Percentiles rank a stretch among this genome's conserved stretches.
These are phyloP conservation scores for Myocastor coypus DNA, from an alignment of 2,113 vertebrate genomes.

Conservation along the genomic window DNA sequence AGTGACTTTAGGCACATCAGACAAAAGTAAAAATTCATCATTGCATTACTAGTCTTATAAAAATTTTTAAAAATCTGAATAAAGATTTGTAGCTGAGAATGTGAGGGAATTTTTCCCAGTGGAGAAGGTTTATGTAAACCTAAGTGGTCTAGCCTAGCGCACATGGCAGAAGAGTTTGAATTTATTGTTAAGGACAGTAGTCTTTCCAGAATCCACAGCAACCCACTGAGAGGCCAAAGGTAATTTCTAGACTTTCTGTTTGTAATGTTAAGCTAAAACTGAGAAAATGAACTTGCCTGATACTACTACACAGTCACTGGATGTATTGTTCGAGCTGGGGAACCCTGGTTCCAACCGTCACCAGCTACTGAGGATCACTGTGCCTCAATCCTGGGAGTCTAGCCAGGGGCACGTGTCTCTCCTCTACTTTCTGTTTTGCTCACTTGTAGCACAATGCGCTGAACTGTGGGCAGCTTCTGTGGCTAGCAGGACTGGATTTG, in stretches of 20 bases:
- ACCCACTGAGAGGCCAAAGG: not conserved
- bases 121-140: not conserved
- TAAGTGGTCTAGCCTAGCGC: not conserved
- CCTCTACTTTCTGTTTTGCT: not conserved
- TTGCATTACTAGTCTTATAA: not conserved
- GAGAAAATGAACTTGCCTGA: not conserved
- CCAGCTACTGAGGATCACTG: rapidly evolving
- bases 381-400: not conserved
- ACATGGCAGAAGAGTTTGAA: not conserved
- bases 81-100: not conserved
- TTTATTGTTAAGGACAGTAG: not conserved
- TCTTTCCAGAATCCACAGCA: not conserved
- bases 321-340: too few relatives aligned
- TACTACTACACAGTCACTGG: rapidly evolving
- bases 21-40: not conserved
- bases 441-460: not conserved
- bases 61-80: not conserved
- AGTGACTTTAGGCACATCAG: not conserved
- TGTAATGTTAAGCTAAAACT: not conserved
- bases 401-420: not conserved
- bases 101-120: not conserved
- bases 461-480: not conserved
- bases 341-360: too few relatives aligned
- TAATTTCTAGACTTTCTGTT: not conserved
- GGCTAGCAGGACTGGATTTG: not conserved